These are phyloP conservation scores for Scophthalmus maximus DNA, from an alignment of 2,113 vertebrate genomes.

Conservation along the genomic window DNA sequence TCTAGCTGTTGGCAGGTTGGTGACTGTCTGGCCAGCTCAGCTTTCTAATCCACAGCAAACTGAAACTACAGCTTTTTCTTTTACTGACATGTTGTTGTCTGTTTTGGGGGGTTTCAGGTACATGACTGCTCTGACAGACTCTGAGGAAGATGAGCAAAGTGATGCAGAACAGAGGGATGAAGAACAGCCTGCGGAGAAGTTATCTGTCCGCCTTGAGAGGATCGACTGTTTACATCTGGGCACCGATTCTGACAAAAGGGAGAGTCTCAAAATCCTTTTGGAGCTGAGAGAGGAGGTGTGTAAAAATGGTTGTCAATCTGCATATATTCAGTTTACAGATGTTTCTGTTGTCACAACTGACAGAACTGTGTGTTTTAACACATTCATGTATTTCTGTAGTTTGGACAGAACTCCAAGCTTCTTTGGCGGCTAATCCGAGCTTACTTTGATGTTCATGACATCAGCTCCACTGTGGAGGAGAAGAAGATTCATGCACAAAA, in stretches of 20 bases:
- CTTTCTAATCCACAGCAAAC: constrained; percentile 8
- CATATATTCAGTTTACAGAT: neutral
- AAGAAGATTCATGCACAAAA: constrained; percentile 88
- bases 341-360: neutral
- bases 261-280: constrained; percentile 85
- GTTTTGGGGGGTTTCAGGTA: constrained; percentile 83
- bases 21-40: constrained; percentile 5
- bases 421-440: constrained; percentile 92
- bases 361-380: neutral
- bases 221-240: constrained; percentile 85
- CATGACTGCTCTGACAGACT: constrained; percentile 94
- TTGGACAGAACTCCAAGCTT: constrained; percentile 84
- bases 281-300: constrained; percentile 87
- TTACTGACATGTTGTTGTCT: neutral
- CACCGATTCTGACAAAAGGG: constrained; percentile 83
- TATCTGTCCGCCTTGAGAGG: constrained; percentile 82
- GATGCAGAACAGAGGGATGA: constrained; percentile 63
- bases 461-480: constrained; percentile 84
- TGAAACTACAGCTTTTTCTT: neutral
- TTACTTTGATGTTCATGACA: constrained; percentile 90
- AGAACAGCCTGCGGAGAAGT: constrained; percentile 68
- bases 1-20: constrained; percentile 16
- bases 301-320: neutral
- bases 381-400: constrained; percentile 75
- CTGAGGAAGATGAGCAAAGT: constrained; percentile 87